phyloP scores from a whole-genome alignment of 2,113 vertebrate genomes.

The Rissa tridactyla region DNA sequence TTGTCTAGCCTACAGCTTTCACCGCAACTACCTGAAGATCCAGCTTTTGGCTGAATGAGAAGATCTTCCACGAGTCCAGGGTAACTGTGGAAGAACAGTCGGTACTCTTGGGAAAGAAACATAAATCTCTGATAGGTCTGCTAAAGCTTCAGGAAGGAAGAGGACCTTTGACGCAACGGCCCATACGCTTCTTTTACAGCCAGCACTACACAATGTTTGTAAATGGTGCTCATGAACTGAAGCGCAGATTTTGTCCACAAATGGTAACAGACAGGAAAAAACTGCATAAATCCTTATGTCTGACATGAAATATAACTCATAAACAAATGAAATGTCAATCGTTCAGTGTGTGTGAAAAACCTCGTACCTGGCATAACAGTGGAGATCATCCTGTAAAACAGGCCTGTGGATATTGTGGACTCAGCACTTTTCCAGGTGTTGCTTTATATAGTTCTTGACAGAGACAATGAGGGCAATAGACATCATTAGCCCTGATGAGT shows the following conservation, averaged over 20 bases:
- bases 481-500: not conserved
- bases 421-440: not conserved
- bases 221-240: not conserved
- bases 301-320: not conserved
- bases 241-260: not conserved
- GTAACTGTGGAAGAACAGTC: not conserved
- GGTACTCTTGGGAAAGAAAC: not conserved
- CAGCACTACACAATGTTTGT: not conserved
- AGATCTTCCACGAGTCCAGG: not conserved
- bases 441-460: not conserved
- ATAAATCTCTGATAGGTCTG: not conserved
- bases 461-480: not conserved
- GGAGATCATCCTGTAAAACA: not conserved
- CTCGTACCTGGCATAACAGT: not conserved
- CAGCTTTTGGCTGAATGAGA: not conserved
- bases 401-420: not conserved
- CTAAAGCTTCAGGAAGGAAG: not conserved
- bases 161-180: not conserved
- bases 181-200: not conserved
- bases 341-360: not conserved
- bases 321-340: not conserved
- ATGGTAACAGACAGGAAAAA: not conserved
- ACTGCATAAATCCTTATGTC: not conserved
- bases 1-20: not conserved
- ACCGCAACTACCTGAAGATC: slow-evolving; percentile 5